Evolutionary conservation across 2,888 invertebrate genomes (phyloP).

Genomic region (Melieria omissa): DNA sequence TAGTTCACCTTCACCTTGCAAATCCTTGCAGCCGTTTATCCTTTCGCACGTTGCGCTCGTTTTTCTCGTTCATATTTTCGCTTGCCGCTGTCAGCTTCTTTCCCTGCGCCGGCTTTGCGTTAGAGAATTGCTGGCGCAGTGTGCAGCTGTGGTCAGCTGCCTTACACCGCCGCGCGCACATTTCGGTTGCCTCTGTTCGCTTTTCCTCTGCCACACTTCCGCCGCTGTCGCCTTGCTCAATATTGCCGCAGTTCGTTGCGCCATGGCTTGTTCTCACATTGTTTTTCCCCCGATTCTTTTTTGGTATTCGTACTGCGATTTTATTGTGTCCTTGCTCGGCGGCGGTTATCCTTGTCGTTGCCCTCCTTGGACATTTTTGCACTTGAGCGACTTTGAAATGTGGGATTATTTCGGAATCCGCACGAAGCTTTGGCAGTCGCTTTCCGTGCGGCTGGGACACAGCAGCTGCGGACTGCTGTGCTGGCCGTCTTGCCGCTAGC

Average conservation of each 20-base stretch:
- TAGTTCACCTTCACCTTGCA: conserved; percentile 31
- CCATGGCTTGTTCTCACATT: not conserved
- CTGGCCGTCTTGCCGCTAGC: too few relatives aligned
- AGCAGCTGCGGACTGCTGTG: too few relatives aligned
- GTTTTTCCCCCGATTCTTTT: not conserved
- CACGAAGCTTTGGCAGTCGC: not conserved
- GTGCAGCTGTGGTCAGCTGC: not conserved
- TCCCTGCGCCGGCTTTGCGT: not conserved
- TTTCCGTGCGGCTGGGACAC: too few relatives aligned
- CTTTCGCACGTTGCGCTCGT: not conserved
- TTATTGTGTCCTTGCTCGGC: not conserved
- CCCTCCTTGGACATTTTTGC: conserved; percentile 5
- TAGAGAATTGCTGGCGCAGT: not conserved
- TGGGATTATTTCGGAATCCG: conserved; percentile 3
- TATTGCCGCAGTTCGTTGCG: not conserved
- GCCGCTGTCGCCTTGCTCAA: not conserved
- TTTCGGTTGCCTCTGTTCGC: not conserved
- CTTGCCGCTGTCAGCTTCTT: not conserved
- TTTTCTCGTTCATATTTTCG: conserved; percentile 3
- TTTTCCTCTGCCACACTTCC: not conserved
- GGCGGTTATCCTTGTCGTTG: too few relatives aligned
- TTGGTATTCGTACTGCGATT: not conserved
- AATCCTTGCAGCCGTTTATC: conserved; percentile 3
- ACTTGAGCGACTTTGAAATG: conserved; percentile 8
- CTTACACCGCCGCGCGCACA: not conserved